These are phyloP conservation scores for Scopus umbretta DNA, from an alignment of 2,113 vertebrate genomes.

Conservation along the genomic window DNA sequence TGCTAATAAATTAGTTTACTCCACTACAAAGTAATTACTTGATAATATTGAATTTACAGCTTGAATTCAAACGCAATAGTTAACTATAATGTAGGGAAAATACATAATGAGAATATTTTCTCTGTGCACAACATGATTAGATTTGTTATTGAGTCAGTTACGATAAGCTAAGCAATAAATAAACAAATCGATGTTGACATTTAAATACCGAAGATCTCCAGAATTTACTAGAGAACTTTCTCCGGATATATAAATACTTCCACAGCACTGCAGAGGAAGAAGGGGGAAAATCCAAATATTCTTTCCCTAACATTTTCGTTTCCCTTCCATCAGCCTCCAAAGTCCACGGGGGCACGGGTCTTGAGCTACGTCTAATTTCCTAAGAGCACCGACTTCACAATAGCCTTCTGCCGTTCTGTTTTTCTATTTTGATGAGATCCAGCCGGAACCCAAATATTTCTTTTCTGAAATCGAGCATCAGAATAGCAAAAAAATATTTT, in stretches of 20 bases:
- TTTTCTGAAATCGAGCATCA: slow-evolving; percentile 35
- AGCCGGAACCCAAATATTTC: slow-evolving; percentile 46
- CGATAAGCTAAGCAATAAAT: slow-evolving; percentile 79
- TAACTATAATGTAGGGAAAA: slow-evolving; percentile 69
- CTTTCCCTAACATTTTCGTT: slow-evolving; percentile 31
- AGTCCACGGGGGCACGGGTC: slow-evolving; percentile 15
- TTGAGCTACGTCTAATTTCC: neutral
- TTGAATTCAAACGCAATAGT: slow-evolving; percentile 64
- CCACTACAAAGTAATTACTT: slow-evolving; percentile 74
- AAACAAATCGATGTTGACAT: slow-evolving; percentile 80
- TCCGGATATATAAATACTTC: slow-evolving; percentile 71
- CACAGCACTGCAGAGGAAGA: slow-evolving; percentile 34
- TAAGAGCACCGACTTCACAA: neutral
- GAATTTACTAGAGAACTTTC: slow-evolving; percentile 74
- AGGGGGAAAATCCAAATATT: slow-evolving; percentile 36
- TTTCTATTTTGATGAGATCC: slow-evolving; percentile 49
- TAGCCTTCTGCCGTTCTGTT: neutral
- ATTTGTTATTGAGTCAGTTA: slow-evolving; percentile 78
- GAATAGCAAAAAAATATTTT: slow-evolving; percentile 8
- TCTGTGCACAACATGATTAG: slow-evolving; percentile 70
- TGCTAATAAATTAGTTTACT: slow-evolving; percentile 81
- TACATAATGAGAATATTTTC: slow-evolving; percentile 73
- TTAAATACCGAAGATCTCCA: slow-evolving; percentile 77
- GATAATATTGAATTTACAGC: slow-evolving; percentile 78
- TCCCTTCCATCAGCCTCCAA: slow-evolving; percentile 10